These are phyloP conservation scores for Limenitis arthemis DNA, from an alignment of 2,888 invertebrate species.

Conservation along the genomic window DNA sequence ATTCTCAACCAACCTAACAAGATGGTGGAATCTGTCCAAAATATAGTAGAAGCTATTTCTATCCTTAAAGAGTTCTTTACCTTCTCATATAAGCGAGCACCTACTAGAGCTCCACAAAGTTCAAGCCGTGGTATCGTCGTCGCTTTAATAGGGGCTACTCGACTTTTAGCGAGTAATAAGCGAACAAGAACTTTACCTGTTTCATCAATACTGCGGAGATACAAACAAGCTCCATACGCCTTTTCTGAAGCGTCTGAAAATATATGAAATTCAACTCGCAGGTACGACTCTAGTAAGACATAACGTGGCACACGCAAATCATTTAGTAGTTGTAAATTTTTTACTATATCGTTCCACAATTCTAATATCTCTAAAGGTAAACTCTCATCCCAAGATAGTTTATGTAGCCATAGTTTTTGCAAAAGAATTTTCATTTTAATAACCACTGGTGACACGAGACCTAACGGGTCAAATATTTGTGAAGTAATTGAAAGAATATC, in stretches of 20 bases:
- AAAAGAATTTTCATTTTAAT: too few species aligned
- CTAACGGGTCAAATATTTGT: too few species aligned
- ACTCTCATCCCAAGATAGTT: too few species aligned
- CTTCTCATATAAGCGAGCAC: too few species aligned
- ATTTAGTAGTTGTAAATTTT: background rate
- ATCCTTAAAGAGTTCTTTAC: too few species aligned
- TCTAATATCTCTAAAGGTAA: too few species aligned
- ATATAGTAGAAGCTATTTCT: too few species aligned
- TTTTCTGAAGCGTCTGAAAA: slow-evolving; percentile 28
- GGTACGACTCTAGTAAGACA: background rate
- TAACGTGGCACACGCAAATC: background rate
- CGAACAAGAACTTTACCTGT: slow-evolving; percentile 12
- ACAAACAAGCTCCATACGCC: slow-evolving; percentile 31
- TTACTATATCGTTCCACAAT: background rate
- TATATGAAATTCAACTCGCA: background rate
- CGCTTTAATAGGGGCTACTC: slow-evolving; percentile 29
- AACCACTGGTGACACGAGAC: too few species aligned
- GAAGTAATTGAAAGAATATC: too few species aligned
- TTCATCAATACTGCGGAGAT: slow-evolving; percentile 20
- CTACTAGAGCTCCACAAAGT: too few species aligned
- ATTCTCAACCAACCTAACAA: slow-evolving; percentile 29
- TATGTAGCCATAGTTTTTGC: too few species aligned
- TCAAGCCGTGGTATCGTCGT: too few species aligned
- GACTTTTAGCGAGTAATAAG: slow-evolving; percentile 27
- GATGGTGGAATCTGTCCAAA: slow-evolving; percentile 35